A percentile compares a stretch with the other conserved stretches of the same genome.
phyloP scores from a whole-genome alignment of 2,113 vertebrate species.

The Rutilus rutilus region DNA sequence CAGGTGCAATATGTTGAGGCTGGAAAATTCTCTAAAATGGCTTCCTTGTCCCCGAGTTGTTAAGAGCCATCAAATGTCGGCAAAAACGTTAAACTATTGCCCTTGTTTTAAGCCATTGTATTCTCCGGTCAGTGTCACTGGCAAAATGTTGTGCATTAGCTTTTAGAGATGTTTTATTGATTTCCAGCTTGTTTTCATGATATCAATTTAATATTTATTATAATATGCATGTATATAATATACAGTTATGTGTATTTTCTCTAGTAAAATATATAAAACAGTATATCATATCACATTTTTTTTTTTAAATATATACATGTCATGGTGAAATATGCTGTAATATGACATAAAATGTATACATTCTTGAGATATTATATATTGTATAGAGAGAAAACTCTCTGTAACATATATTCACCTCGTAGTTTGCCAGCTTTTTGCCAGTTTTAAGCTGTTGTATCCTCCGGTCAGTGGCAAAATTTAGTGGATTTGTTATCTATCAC shows the following conservation, averaged over 20 bases:
- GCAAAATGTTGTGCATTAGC: conserved; percentile 21
- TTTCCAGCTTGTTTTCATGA: too few species aligned
- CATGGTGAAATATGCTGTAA: too few species aligned
- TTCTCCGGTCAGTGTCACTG: conserved; percentile 65
- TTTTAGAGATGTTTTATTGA: too few species aligned
- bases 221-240: too few species aligned
- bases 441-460: conserved; percentile 59
- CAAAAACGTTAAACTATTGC: conserved; percentile 74
- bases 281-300: neutral
- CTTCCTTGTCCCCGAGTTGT: conserved; percentile 70
- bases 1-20: conserved; percentile 81
- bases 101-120: conserved; percentile 60
- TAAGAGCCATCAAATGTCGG: conserved; percentile 75
- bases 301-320: too few species aligned
- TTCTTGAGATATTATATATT: too few species aligned
- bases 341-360: too few species aligned
- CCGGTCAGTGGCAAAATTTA: neutral
- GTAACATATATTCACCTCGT: too few species aligned
- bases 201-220: too few species aligned
- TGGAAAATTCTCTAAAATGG: conserved; percentile 66
- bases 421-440: neutral
- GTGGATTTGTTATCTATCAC: neutral
- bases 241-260: too few species aligned
- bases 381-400: too few species aligned
- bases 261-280: too few species aligned